A percentile compares a stretch with the other conserved stretches of the same genome.
Evolutionary conservation across 2,113 vertebrate genomes (phyloP).

Genomic region (Chloroceryle aenea): DNA sequence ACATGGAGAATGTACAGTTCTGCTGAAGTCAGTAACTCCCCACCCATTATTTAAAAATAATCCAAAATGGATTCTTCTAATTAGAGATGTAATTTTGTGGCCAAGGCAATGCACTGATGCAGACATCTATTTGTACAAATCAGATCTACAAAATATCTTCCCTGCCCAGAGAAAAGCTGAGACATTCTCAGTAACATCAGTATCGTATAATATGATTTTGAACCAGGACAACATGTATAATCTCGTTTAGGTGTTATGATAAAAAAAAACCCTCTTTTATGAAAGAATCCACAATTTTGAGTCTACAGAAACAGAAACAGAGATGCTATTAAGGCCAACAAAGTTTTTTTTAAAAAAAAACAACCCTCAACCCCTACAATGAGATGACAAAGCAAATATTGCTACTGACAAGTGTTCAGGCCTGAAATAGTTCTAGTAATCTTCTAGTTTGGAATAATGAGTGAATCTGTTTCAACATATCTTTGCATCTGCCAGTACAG

Average conservation of each 20-base stretch:
- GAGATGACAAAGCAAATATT: background rate
- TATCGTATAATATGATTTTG: background rate
- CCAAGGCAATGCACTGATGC: background rate
- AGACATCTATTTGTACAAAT: background rate
- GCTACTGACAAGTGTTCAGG: background rate
- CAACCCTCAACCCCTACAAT: background rate
- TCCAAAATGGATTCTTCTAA: background rate
- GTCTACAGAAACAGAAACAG: background rate
- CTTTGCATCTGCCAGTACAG: background rate
- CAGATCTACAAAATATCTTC: background rate
- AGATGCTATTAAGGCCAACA: background rate
- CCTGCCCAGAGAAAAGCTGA: background rate
- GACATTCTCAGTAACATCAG: background rate
- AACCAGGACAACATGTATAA: background rate
- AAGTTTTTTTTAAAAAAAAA: background rate
- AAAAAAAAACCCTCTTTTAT: background rate
- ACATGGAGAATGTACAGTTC: background rate
- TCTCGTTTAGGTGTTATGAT: background rate
- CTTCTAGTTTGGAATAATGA: background rate
- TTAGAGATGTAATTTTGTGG: background rate
- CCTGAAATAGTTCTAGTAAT: background rate
- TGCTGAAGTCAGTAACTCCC: background rate
- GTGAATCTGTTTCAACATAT: background rate
- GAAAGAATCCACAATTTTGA: background rate
- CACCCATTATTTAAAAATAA: background rate